Conservation (phyloP, 2,888 invertebrate genomes). For the Tetramorium bicarinatum region DNA sequence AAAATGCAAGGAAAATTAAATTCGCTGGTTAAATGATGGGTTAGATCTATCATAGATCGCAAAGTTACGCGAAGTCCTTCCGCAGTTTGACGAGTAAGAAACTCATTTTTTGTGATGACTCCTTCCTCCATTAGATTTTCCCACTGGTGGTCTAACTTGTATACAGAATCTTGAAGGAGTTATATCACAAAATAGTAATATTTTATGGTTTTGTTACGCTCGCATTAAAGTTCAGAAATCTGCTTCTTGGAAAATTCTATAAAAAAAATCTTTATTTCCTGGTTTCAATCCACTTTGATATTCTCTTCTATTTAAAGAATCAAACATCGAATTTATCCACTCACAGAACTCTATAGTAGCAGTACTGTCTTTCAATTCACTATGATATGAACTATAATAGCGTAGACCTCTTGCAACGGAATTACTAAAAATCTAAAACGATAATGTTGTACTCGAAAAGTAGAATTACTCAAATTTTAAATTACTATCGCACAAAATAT, state of each 20-base stretch:
- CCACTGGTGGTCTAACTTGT: not conserved
- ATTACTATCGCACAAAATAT: not conserved
- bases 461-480: not conserved
- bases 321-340: not conserved
- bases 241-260: not conserved
- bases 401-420: not conserved
- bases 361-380: not conserved
- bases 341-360: not conserved
- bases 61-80: slow-evolving; percentile 5
- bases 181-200: not conserved
- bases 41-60: not conserved
- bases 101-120: not conserved
- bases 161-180: not conserved
- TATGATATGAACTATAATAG: not conserved
- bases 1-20: not conserved
- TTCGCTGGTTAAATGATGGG: not conserved
- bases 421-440: not conserved
- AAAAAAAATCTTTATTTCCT: not conserved
- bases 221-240: not conserved
- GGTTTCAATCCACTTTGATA: not conserved
- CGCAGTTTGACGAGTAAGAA: not conserved
- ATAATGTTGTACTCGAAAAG: not conserved
- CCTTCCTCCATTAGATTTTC: not conserved
- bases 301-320: not conserved
- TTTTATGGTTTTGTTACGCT: not conserved